Conservation (phyloP, 2,888 invertebrate species). For the Hydriomena furcata region DNA sequence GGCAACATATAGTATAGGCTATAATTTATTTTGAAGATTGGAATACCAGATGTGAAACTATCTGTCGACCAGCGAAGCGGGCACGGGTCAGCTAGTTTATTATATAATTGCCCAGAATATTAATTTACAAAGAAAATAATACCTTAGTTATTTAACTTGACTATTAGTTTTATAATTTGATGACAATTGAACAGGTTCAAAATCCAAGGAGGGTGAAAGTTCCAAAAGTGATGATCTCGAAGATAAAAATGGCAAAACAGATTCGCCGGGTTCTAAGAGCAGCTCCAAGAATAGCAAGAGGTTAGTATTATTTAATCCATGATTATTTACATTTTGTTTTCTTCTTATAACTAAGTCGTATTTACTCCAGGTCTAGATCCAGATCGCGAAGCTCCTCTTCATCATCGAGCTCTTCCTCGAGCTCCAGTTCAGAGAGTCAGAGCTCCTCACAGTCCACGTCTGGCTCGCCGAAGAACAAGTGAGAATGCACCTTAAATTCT, state of each 20-base stretch:
- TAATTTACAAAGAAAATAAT: no score
- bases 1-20: no score
- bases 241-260: conserved; percentile 60
- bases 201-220: conserved; percentile 56
- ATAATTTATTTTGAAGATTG: no score
- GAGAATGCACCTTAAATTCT: conserved; percentile 32
- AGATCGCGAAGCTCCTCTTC: conserved; percentile 76
- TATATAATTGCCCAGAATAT: no score
- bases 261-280: conserved; percentile 45
- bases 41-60: no score
- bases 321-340: no score
- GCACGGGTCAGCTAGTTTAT: no score
- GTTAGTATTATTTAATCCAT: conserved; percentile 41
- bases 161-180: conserved; percentile 1
- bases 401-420: conserved; percentile 73
- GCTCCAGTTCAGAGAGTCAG: conserved; percentile 73
- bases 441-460: conserved; percentile 63
- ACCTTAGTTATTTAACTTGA: no score
- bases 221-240: conserved; percentile 51
- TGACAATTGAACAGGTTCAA: conserved; percentile 48
- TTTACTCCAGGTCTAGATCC: conserved; percentile 22
- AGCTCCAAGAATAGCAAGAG: conserved; percentile 55
- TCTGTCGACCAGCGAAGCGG: no score
- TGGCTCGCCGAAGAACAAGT: conserved; percentile 73
- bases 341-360: no score